Conservation (phyloP, 2,797 vertebrate species). For the Poeciliopsis infans region DNA sequence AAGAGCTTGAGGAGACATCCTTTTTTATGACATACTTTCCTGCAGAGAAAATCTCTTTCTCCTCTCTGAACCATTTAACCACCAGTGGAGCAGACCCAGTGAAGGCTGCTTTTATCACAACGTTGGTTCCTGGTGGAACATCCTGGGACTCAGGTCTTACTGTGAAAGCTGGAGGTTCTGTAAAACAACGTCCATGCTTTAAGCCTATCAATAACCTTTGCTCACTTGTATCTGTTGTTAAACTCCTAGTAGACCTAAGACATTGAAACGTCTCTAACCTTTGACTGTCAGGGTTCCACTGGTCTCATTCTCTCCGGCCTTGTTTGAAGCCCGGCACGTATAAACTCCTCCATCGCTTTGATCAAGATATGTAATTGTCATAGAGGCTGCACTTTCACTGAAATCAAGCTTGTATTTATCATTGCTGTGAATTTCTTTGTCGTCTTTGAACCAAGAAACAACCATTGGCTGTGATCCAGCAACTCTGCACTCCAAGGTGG, state of each 20-base stretch:
- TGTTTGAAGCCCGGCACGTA: slow-evolving; percentile 88
- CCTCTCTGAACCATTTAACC: slow-evolving; percentile 92
- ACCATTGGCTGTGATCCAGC: slow-evolving; percentile 93
- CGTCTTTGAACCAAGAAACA: slow-evolving; percentile 91
- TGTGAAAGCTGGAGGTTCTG: slow-evolving; percentile 91
- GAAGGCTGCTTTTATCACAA: slow-evolving; percentile 86
- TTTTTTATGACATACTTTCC: slow-evolving; percentile 92
- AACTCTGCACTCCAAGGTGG: slow-evolving; percentile 90
- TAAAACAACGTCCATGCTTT: slow-evolving; percentile 51
- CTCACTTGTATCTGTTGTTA: background rate
- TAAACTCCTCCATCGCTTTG: slow-evolving; percentile 87
- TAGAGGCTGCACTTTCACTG: slow-evolving; percentile 86
- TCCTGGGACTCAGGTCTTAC: slow-evolving; percentile 85
- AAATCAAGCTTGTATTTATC: slow-evolving; percentile 84
- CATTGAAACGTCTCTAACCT: slow-evolving; percentile 80
- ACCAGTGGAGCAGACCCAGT: slow-evolving; percentile 89
- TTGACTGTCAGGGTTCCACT: slow-evolving; percentile 88
- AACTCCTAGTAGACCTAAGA: slow-evolving; percentile 1
- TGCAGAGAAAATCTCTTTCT: slow-evolving; percentile 88
- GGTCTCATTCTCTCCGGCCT: slow-evolving; percentile 88
- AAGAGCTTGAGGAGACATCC: slow-evolving; percentile 87
- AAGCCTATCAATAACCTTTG: background rate
- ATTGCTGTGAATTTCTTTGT: slow-evolving; percentile 81
- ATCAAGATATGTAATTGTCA: slow-evolving; percentile 85
- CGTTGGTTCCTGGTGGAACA: slow-evolving; percentile 83